Evolutionary conservation across 2,888 invertebrate species (phyloP), one percentile per base, ranked within the genome.

Genomic region (Selenia dentaria): DNA sequence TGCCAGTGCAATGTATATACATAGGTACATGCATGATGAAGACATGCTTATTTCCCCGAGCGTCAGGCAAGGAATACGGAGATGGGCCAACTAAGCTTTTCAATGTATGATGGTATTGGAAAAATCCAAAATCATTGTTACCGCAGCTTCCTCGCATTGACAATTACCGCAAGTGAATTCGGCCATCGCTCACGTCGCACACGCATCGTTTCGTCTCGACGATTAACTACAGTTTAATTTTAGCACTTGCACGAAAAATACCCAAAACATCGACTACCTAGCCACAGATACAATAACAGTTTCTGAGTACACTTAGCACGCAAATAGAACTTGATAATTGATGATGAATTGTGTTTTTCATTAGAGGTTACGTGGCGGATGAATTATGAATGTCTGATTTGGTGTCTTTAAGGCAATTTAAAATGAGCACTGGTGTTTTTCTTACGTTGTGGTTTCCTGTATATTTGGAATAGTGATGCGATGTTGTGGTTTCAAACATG

Each of bases 141-240:
- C 61, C 48, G n/a, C 10, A 55, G 69, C 70, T 66, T 73, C 54
- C 62, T 67, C 77, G 72, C 79, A 68, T n/a, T 71, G 71, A 78
- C 86, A 89, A 89, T 89, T 89, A 88, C 81, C 66, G 70, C 83
- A 73, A 83, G 73, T 84, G 78, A 82, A 58, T 77, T 55, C 54
- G 54, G 60, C 75, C 83, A 88, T 89, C 75, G 65, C 54, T 89
- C 87, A 86, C 70, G 84, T 83, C 85, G 68, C 63, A 62, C 75
- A 74, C 70, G 83, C 75, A 67, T 70, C 74, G 68, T 60, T 67
- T 62, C 74, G 58, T 68, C 65, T 69, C 71, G 70, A 79, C 82
- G 74, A 85, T 80, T 82, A 80, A 86, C 83, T 79, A 80, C 57
- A 54, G 64, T 72, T 69, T 79, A 72, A 72, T 78, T 84, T 83